Evolutionary conservation across 2,888 invertebrate species (phyloP).

Genomic region (Thera obeliscata): DNA sequence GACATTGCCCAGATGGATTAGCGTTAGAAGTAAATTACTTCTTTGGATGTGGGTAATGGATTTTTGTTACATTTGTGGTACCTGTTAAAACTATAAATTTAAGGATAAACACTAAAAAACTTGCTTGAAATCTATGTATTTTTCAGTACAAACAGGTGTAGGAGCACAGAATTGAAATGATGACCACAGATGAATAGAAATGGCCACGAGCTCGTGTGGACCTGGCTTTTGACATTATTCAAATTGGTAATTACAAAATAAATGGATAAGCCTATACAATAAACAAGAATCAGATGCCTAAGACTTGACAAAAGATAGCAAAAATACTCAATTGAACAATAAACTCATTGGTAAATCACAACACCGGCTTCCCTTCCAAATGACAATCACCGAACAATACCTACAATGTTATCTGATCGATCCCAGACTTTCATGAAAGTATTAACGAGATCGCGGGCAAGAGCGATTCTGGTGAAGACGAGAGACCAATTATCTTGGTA

Average conservation of each 20-base stretch:
- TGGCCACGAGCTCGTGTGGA: background rate
- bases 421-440: no score
- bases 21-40: background rate
- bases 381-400: no score
- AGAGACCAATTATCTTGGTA: background rate
- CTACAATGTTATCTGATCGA: no score
- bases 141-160: background rate
- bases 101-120: background rate
- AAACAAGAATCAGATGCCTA: no score
- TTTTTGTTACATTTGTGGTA: background rate
- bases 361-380: no score
- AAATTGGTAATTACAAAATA: no score
- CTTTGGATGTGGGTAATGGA: background rate
- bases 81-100: background rate
- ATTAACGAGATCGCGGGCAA: background rate
- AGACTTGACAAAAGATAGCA: no score
- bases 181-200: no score
- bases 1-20: slow-evolving; percentile 21
- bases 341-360: no score
- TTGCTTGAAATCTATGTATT: background rate
- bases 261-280: no score
- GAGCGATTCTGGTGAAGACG: background rate
- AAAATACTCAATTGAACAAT: no score
- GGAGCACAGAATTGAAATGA: background rate
- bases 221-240: no score